Evolutionary conservation across 2,113 vertebrate genomes (phyloP), one percentile per base, ranked within the genome.

Genomic region (Clarias magur): DNA sequence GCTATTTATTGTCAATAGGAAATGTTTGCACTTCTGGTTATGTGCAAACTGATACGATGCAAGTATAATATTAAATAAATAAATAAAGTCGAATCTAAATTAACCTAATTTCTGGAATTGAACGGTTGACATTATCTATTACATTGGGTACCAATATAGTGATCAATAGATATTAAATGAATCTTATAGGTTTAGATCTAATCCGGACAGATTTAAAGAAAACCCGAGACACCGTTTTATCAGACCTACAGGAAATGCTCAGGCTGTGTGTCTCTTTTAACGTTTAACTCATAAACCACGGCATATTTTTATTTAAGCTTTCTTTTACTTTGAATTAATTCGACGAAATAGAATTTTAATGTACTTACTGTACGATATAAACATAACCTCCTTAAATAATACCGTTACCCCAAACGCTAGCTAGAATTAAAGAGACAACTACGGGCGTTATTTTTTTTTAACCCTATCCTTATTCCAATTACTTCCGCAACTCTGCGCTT

Each of bases 351-450:
- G 48, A 48, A 48, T 48, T 48, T 48, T 48, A 59, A 59, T 59
- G 3, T 16, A 59, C 15, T 17, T 59, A 59, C 16, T 59, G 57
- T 19, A 59, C 17, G 11, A 59, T 17, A 56, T 16, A 56, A 78
- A 25, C 72, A 15, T 5, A 13, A 6, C 1, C 42, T 48, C 10
- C 5, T 75, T 6, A 4, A 25, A 56, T 16, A 27, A 54, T 6
- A 53, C 42, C 73, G 42, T 53, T 76, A 76, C 10, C n/a, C 23
- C 1, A 53, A 53, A 13, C 25, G 38, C 57, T 65, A 25, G n/a
- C 21, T 8, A 54, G 67, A 83, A 68, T 83, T 83, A 83, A 83
- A 83, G 62, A 65, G 81, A 42, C 62, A 67, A n/a, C 25, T 25
- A 2, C 5, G 5, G 12, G 60, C 19, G 59, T 38, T 42, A 25